phyloP scores from a whole-genome alignment of 2,113 vertebrate genomes.

The Sigmodon hispidus region DNA sequence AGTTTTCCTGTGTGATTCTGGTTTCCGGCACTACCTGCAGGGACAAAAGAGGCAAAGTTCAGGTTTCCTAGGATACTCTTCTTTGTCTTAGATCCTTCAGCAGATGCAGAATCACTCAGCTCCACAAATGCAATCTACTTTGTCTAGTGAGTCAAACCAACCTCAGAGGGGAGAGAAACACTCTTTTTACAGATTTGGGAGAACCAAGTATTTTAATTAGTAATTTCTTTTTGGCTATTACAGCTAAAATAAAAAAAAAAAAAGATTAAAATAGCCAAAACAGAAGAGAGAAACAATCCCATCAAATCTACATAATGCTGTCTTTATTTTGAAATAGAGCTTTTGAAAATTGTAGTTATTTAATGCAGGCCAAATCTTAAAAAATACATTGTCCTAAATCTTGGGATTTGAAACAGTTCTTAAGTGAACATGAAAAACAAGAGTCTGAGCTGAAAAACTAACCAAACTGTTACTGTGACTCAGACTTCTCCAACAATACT shows the following conservation, averaged over 20 bases:
- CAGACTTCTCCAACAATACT: constrained; percentile 37
- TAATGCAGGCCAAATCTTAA: constrained; percentile 4
- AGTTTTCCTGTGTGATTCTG: constrained; percentile 15
- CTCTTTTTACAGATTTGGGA: constrained; percentile 26
- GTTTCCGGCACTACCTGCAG: constrained; percentile 24
- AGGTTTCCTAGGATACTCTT: constrained; percentile 14
- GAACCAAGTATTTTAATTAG: not conserved
- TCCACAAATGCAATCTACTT: constrained; percentile 46
- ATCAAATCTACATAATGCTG: constrained; percentile 19
- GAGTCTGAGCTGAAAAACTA: constrained; percentile 4
- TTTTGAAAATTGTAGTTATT: constrained; percentile 28
- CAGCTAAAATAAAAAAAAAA: not conserved
- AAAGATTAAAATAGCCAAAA: constrained; percentile 34
- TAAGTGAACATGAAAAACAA: constrained; percentile 36
- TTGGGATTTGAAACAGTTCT: constrained; percentile 57
- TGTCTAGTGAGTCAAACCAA: constrained; percentile 27
- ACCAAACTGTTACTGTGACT: constrained; percentile 33
- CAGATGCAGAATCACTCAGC: not conserved
- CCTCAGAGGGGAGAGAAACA: not conserved
- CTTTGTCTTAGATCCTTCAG: not conserved
- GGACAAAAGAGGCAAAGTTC: not conserved
- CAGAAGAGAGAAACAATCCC: not conserved
- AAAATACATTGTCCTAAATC: not conserved
- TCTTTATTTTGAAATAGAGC: constrained; percentile 45
- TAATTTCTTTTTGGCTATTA: constrained; percentile 51